These are phyloP conservation scores for Atta texana DNA, from an alignment of 1,140 invertebrate genomes.

Conservation along the genomic window DNA sequence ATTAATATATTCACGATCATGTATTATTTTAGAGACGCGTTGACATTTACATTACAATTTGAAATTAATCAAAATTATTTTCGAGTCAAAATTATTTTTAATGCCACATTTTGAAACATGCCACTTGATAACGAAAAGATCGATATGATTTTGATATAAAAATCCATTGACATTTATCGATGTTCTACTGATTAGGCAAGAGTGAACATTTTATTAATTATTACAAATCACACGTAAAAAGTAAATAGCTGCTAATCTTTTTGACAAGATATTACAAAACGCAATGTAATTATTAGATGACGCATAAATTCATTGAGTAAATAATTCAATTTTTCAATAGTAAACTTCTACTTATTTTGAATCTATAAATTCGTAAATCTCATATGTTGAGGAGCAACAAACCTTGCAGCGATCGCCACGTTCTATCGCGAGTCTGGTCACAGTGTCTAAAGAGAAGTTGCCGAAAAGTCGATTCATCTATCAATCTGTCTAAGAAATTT, in stretches of 20 bases:
- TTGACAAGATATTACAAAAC: not conserved
- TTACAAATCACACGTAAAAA: not conserved
- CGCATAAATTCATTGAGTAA: not conserved
- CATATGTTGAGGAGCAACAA: not conserved
- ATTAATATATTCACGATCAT: slow-evolving; percentile 20
- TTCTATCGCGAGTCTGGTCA: slow-evolving; percentile 28
- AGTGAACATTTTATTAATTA: not conserved
- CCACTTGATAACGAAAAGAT: not conserved
- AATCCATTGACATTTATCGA: not conserved
- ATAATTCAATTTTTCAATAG: not conserved
- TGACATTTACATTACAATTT: not conserved
- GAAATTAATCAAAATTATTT: not conserved
- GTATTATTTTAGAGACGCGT: not conserved
- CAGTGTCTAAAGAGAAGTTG: slow-evolving; percentile 19
- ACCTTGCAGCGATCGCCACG: slow-evolving; percentile 48
- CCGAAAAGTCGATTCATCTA: slow-evolving; percentile 9
- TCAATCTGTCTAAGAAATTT: not conserved
- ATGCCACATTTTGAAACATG: not conserved
- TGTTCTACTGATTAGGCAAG: not conserved
- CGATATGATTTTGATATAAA: not conserved
- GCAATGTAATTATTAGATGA: no score
- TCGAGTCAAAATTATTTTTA: not conserved
- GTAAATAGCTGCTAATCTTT: not conserved
- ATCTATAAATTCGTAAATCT: not conserved
- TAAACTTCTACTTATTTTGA: not conserved